Evolutionary conservation across 2,113 vertebrate species (phyloP), one percentile per base, ranked within the genome.

Genomic region (Lontra canadensis): DNA sequence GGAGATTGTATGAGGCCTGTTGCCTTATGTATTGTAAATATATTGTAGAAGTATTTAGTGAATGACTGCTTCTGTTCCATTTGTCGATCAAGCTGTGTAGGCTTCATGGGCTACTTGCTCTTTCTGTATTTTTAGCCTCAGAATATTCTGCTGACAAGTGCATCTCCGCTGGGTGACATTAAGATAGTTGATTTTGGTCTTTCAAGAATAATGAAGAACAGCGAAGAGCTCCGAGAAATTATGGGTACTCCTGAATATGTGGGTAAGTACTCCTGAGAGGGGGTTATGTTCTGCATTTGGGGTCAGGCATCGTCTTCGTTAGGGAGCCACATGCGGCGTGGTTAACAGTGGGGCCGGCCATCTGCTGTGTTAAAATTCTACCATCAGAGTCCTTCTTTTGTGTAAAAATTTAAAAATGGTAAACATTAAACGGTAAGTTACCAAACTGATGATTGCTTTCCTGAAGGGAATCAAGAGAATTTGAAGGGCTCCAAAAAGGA

Each of bases 241-340:
- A 98, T 99, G 98, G 99, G 99, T 44, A 99, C 99, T 42, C 99
- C 99, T 4, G 99, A 99, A 95, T 99, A 99, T 34, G 99, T 99
- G 25, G 99, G 99, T 99, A 97, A 99, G 99, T 99, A 71, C 36
- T 67, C 29, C 0, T 15, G 9, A 61, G 29, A 61, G 2, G 11
- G 7, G 20, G 7, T 2, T 34, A 7, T 34, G 20, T 26, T 39
- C 52, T 86, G 47, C 44, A 0, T 47, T 47, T 36, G 49, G 67
- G 39, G 39, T 31, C 39, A 57, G 47, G 55, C 3, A 0, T 74
- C 29, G 0, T 78, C 55, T 65, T 84, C 39, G 0, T 12, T 13
- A 39, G 71, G 76, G 83, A 31, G 1, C 57, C 18, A 47, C 4
- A 5, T 52, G 59, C 47, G 36, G 52, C 7, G 1, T 67, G 71